Base-by-base conservation (phyloP, 2,113 vertebrate genomes). In the Nettapus auritus region DNA sequence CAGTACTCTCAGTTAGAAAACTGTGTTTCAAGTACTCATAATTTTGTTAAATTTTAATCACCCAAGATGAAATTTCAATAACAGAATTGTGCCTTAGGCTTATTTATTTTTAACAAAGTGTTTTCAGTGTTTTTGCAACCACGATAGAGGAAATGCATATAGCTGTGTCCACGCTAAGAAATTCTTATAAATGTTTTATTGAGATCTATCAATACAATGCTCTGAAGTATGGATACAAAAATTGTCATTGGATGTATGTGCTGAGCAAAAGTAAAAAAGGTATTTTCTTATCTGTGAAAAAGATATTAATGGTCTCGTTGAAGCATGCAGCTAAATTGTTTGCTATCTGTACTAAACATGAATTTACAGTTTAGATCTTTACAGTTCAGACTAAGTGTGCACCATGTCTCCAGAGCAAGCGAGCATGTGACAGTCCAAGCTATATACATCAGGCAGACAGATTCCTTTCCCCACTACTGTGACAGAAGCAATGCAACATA, bases 381-480 rank as follows among this genome's bases (percentile, higher is more conserved):
- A n/a, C n/a, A n/a, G n/a, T 76, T 81, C 52, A 44, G 34, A 48
- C 16, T 33, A 25, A 28, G 3, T 14, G 13, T 42, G 21, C 16
- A n/a, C n/a, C 25, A 5, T 18, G 5, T 16, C 14, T 79, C 21
- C 18, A 17, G 11, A 59, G 48, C 33, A 87, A 74, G 21, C 1
- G 7, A 18, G 13, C 29, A 26, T 1, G 5, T 26, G 22, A 16
- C n/a, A 60, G 69, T 71, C 34, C 38, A 64, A 50, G 52, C 20
- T 26, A 18, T 40, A 71, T 34, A 23, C 11, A n/a, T 9, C 0
- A 0, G 26, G 33, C 7, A 14, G 19, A 9, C 15, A 71, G 31
- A 59, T 70, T 53, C 9, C 63, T 80, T 80, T 83, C 38, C 21
- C 34, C 6, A 5, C 19, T 36, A 19, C 8, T 57, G 6, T 1